Conservation (phyloP, 1,140 invertebrate genomes). For the Hycleus phaleratus region DNA sequence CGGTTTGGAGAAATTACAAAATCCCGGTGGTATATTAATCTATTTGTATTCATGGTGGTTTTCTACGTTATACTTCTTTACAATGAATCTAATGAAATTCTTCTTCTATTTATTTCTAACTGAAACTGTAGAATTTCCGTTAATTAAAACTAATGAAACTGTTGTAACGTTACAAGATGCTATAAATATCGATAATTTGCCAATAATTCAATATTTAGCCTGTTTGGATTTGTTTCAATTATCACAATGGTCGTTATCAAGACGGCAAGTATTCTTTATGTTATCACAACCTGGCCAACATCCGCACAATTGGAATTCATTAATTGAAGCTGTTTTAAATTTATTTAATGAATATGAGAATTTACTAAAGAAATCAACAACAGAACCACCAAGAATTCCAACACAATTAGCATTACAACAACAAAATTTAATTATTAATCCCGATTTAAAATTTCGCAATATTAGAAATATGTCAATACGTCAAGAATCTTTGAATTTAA, state of each 20-base stretch:
- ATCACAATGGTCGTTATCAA: constrained; percentile 47
- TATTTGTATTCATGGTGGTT: constrained; percentile 60
- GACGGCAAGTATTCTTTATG: constrained; percentile 56
- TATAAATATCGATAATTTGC: constrained; percentile 47
- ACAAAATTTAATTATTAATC: too few species aligned
- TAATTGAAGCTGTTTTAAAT: constrained; percentile 52
- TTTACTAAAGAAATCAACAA: constrained; percentile 49
- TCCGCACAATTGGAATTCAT: constrained; percentile 69
- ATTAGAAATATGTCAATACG: constrained; percentile 27
- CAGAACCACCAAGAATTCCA: constrained; percentile 37
- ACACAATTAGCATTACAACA: constrained; percentile 9
- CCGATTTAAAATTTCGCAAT: constrained; percentile 20
- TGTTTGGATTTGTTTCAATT: constrained; percentile 59
- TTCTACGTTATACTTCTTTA: constrained; percentile 57
- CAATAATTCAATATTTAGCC: constrained; percentile 61
- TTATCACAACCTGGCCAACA: constrained; percentile 70
- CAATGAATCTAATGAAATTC: constrained; percentile 58
- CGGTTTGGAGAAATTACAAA: constrained; percentile 45
- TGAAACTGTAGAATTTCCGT: constrained; percentile 54
- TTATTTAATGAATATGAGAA: constrained; percentile 54
- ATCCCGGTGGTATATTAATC: constrained; percentile 47
- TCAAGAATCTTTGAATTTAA: too few species aligned
- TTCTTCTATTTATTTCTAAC: constrained; percentile 62
- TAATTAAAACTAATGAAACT: constrained; percentile 38
- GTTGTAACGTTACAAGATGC: constrained; percentile 46